Evolutionary conservation across 1,140 invertebrate species (phyloP), one percentile per base, ranked within the genome.

Genomic region (Dendrolimus kikuchii): DNA sequence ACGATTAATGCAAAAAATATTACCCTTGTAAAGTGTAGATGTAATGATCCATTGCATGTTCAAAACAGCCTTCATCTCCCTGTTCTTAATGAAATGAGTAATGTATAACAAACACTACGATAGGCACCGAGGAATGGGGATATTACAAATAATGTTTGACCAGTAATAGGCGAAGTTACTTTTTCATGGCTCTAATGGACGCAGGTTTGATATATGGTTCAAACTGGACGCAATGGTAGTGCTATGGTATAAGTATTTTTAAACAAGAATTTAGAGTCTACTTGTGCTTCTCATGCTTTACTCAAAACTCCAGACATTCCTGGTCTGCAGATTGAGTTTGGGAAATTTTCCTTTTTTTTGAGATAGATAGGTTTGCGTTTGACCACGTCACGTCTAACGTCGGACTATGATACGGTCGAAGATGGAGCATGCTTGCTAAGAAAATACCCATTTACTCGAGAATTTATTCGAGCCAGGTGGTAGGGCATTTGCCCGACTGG

Each of bases 131-230:
- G 43, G n/a, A 8, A 10, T 45, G 43, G 43, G n/a, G 43, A 7
- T 5, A 45, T 9, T 23, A 6, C 43, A 9, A 45, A n/a, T 45
- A 45, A 9, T 10, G 23, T 9, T 10, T 9, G 43, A 9, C 48
- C 57, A 55, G 61, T 71, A 71, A 76, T 76, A 69, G 71, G 56
- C 51, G 60, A 74, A 76, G 73, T 73, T 72, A 61, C 63, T 68
- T 73, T 70, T 73, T 70, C 68, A 68, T 73, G 62, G 65, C 46
- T 55, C 46, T 73, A 71, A 71, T 72, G 65, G 43, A 45, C 53
- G 45, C 62, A 57, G 52, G 53, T 73, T 69, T 75, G 70, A 75
- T 71, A 57, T 71, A 76, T 55, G 62, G 46, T 44, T 44, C 9
- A 40, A 59, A 51, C 38, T 66, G 61, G 60, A 61, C 71, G 66